phyloP scores from a whole-genome alignment of 2,888 invertebrate species.

The Habroteleia sp. region DNA sequence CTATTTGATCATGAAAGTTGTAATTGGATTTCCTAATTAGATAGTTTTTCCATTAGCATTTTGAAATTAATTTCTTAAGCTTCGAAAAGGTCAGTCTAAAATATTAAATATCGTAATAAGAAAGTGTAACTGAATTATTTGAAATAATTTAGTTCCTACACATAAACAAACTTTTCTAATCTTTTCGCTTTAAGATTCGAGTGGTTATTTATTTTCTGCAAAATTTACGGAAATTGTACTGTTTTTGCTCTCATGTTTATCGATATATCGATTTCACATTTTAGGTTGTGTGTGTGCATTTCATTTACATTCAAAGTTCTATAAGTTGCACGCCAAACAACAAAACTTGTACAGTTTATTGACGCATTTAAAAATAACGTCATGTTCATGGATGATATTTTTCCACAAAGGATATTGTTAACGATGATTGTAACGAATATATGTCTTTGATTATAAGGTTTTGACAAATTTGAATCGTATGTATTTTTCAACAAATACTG shows the following conservation, averaged over 20 bases:
- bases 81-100: too few relatives aligned
- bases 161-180: too few relatives aligned
- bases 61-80: too few relatives aligned
- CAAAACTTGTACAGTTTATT: conserved; percentile 43
- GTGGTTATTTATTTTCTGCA: conserved; percentile 32
- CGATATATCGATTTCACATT: conserved; percentile 50
- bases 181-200: too few relatives aligned
- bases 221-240: conserved; percentile 3
- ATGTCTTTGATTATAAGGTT: conserved; percentile 15
- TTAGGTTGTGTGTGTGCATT: conserved; percentile 21
- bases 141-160: too few relatives aligned
- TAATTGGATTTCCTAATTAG: too few relatives aligned
- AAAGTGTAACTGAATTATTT: too few relatives aligned
- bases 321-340: conserved; percentile 27
- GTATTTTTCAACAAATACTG: not conserved
- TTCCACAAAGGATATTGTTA: not conserved
- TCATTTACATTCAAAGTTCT: conserved; percentile 49
- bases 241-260: not conserved
- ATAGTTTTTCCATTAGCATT: too few relatives aligned
- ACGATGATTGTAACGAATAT: conserved; percentile 13
- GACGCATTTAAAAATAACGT: conserved; percentile 37
- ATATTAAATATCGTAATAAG: too few relatives aligned
- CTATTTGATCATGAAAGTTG: too few relatives aligned
- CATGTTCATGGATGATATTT: conserved; percentile 51
- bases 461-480: conserved; percentile 9